phyloP scores from a whole-genome alignment of 2,797 vertebrate genomes.

The Diglossa cyanea region DNA sequence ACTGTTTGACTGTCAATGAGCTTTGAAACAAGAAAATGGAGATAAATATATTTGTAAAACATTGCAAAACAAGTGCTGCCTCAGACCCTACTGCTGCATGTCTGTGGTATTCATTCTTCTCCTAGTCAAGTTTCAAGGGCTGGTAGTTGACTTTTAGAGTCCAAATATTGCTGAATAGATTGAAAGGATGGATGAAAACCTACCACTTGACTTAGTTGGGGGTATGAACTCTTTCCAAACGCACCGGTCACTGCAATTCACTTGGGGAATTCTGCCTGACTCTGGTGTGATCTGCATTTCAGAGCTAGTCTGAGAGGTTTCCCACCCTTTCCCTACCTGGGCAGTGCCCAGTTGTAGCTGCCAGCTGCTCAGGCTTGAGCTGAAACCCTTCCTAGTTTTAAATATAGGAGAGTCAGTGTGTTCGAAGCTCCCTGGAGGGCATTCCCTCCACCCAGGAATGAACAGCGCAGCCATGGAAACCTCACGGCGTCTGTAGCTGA shows the following conservation, averaged over 20 bases:
- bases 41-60: neutral
- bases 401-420: neutral
- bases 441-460: neutral
- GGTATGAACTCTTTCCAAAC: neutral
- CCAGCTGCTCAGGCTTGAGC: neutral
- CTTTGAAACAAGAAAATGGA: slow-evolving; percentile 32
- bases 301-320: neutral
- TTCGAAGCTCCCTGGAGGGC: fast-evolving
- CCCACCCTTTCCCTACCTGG: neutral
- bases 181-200: neutral
- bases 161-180: neutral
- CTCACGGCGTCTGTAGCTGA: fast-evolving
- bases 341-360: neutral
- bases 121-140: neutral
- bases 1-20: slow-evolving; percentile 19
- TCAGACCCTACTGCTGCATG: neutral
- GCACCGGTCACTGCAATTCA: neutral
- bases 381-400: neutral
- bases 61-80: neutral
- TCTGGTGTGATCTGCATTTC: neutral
- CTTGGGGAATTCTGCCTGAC: neutral
- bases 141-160: neutral
- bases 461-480: neutral
- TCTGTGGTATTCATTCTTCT: neutral
- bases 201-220: fast-evolving